Base-by-base conservation (phyloP, 2,888 invertebrate genomes). In the Crocallis elinguaria region DNA sequence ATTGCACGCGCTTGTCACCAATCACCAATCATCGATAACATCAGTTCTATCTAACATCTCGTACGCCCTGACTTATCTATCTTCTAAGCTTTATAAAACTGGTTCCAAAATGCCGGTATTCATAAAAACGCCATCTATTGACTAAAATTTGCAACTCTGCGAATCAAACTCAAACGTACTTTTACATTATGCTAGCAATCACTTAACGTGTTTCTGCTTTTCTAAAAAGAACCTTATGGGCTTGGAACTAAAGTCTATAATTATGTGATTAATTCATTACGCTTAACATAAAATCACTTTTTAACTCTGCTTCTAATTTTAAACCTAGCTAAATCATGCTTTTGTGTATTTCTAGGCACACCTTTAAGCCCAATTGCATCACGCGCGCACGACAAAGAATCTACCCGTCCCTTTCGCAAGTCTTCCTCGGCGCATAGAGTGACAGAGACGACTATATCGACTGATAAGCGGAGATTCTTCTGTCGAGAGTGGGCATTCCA, bases 401-500 rank as follows among this genome's bases (percentile, higher is more conserved):
- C 2, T 62, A 46, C 72, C 16, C 84, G 88, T 5, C 82, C 88
- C 1, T 83, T 90, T 12, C 86, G 89, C 58, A 91, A 90, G 67
- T 91, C 92, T 0, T 77, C 87, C 0, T 91, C 92, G 0, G 71
- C 88, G 0, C 87, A 91, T 38, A 75, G 78, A 11, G 84, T 91
- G 30, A 69, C 85, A 0, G 90, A 89, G 68, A 73, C 82, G 13
- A 66, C 77, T 35, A 82, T 88, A 64, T 78, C 90, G 8, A 92
- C 93, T 11, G 95, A 95, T 78, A 94, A 94, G 78, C 94, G 96
- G 65, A 93, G 73, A 16, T 97, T 98, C 89, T 97, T 95, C 91
- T 97, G 97, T 78, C 94, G 98, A 6, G 98, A 99, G 85, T 99
- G 98, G 98, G 97, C 97, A 4, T 97, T 98, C 72, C 96, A 97